Evolutionary conservation across 2,797 vertebrate genomes (phyloP), one percentile per base, ranked within the genome.

Genomic region (Macropodus opercularis): DNA sequence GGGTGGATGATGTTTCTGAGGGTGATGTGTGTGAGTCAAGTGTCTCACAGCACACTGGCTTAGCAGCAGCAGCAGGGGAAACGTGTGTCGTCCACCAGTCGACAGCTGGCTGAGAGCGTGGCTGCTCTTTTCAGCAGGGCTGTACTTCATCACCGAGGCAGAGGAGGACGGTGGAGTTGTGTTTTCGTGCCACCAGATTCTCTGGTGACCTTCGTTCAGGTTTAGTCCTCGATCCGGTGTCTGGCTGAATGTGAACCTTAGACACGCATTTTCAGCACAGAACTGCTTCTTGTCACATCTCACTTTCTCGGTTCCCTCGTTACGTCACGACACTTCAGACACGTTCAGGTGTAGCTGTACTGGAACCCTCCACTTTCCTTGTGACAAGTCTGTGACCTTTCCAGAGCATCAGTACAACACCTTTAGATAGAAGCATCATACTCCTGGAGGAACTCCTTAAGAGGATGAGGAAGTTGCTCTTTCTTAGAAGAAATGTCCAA

Each of bases 401-500:
- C 66, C 32, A 49, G 57, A 67, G 78, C 71, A 63, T 50, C 18
- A 14, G 67, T 50, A 23, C 12, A 47, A 36, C 8, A 41, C 49
- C 64, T 80, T 89, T 95, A 99, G 75, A 98, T 94, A 0, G 95
- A 93, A 42, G 95, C 93, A 15, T 98, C 95, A 0, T 99, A 98
- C 83, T 96, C 93, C 89, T 96, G 92, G 49, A 99, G 91, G 78
- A 97, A 99, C 72, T 98, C 94, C 81, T 93, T 94, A 12, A 99
- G 92, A 67, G 93, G 91, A 58, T 91, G 90, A 0, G 96, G 97
- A 73, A 98, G 93, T 80, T 96, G 92, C 50, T 96, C 94, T 81
- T 89, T 91, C 71, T 93, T 94, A 56, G 92, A 90, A 0, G 94
- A 95, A 57, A 93, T 90, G 82, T 95, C 94, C 88, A 95, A 80